Evolutionary conservation across 2,113 vertebrate genomes (phyloP).

Genomic region (Synodontis membranacea): DNA sequence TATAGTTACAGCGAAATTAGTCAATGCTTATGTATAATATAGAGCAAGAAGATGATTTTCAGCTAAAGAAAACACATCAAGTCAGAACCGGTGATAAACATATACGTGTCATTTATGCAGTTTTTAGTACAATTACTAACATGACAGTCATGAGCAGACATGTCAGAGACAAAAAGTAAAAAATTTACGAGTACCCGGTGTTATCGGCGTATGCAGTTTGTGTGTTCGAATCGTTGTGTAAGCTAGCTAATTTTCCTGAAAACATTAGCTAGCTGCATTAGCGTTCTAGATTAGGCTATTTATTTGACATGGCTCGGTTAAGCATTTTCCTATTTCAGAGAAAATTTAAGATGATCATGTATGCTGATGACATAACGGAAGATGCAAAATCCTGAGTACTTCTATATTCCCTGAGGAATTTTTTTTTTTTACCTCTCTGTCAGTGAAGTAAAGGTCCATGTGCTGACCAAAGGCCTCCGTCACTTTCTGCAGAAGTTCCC

Average conservation of each 20-base stretch:
- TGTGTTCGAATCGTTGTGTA: not conserved
- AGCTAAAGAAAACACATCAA: not conserved
- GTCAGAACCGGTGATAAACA: not conserved
- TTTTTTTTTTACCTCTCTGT: conserved; percentile 77
- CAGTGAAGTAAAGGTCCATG: conserved; percentile 85
- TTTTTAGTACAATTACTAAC: not conserved
- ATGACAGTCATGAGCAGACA: not conserved
- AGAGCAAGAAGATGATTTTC: not conserved
- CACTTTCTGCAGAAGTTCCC: conserved; percentile 87
- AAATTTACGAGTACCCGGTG: not conserved
- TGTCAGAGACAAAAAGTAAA: not conserved
- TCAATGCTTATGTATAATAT: not conserved
- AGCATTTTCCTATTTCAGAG: not conserved
- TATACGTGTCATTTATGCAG: not conserved
- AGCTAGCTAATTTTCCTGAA: not conserved
- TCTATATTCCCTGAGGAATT: not conserved
- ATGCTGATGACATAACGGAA: not conserved
- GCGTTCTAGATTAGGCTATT: not conserved
- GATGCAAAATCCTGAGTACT: not conserved
- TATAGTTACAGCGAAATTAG: not conserved
- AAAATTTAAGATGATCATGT: not conserved
- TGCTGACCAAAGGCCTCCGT: conserved; percentile 88
- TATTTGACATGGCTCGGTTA: not conserved
- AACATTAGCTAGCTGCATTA: not conserved
- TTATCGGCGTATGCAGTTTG: not conserved